phyloP scores from a whole-genome alignment of 2,888 invertebrate genomes.

The Clitarchus hookeri region DNA sequence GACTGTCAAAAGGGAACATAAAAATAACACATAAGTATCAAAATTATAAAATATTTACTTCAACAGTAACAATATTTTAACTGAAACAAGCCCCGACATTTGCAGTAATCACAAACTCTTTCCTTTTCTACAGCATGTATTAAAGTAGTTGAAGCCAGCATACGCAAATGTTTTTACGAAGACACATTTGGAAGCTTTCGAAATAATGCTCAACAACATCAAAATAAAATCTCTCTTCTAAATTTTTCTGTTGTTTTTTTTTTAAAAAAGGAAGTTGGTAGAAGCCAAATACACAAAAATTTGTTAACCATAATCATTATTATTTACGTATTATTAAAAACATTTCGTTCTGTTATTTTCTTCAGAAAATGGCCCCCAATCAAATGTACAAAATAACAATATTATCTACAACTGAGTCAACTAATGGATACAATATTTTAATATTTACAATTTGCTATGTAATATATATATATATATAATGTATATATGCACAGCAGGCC shows the following conservation, averaged over 20 bases:
- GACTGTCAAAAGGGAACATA: background rate
- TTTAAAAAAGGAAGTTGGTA: slow-evolving; percentile 5
- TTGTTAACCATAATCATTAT: slow-evolving; percentile 17
- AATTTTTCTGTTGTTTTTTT: background rate
- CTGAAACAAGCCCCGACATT: slow-evolving; percentile 10
- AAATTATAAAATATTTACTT: slow-evolving; percentile 28
- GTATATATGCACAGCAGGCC: slow-evolving; percentile 32
- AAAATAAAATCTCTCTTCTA: background rate
- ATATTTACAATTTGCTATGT: slow-evolving; percentile 35
- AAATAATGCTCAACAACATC: background rate
- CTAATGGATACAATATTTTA: slow-evolving; percentile 39
- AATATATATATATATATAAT: slow-evolving; percentile 11
- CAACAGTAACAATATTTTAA: slow-evolving; percentile 19
- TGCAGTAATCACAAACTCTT: background rate
- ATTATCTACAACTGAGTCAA: slow-evolving; percentile 36
- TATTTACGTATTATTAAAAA: background rate
- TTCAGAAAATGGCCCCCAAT: slow-evolving; percentile 37
- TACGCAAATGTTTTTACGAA: slow-evolving; percentile 1
- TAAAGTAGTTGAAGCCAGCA: slow-evolving; percentile 6
- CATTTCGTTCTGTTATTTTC: slow-evolving; percentile 23
- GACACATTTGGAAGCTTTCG: slow-evolving; percentile 7
- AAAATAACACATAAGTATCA: slow-evolving; percentile 23
- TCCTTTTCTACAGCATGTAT: slow-evolving; percentile 3
- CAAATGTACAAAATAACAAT: slow-evolving; percentile 41
- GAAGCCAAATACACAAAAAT: slow-evolving; percentile 35